phyloP scores from a whole-genome alignment of 1,140 invertebrate genomes.

The Solen grandis region DNA sequence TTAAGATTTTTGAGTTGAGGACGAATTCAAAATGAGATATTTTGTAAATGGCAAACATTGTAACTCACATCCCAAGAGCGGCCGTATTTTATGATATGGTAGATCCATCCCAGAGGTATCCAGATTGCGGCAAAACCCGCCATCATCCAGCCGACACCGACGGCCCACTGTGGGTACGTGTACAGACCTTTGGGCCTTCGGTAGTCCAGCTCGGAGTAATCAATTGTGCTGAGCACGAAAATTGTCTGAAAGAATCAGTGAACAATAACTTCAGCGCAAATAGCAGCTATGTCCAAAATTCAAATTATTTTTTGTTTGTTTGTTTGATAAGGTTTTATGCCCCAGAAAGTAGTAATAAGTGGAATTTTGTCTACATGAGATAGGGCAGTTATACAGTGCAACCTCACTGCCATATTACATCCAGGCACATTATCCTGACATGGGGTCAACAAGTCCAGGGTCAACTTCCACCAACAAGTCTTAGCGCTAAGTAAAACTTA shows the following conservation, averaged over 20 bases:
- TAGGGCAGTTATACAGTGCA: too few relatives aligned
- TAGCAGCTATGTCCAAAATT: too few relatives aligned
- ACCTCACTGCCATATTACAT: too few relatives aligned
- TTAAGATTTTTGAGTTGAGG: background rate
- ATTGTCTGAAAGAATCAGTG: constrained; percentile 53
- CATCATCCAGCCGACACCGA: constrained; percentile 84
- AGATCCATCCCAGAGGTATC: constrained; percentile 83
- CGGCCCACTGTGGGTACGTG: constrained; percentile 84
- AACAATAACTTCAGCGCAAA: too few relatives aligned
- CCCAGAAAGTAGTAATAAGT: too few relatives aligned
- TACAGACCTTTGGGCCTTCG: constrained; percentile 61
- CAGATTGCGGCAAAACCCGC: constrained; percentile 83
- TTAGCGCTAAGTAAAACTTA: too few relatives aligned
- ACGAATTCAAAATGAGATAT: background rate
- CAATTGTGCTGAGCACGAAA: constrained; percentile 84
- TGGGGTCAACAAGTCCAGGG: too few relatives aligned
- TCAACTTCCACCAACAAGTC: too few relatives aligned
- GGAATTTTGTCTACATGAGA: too few relatives aligned
- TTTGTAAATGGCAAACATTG: background rate
- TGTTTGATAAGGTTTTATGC: too few relatives aligned
- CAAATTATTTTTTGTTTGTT: too few relatives aligned
- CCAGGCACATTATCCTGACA: too few relatives aligned
- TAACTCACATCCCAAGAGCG: constrained; percentile 51
- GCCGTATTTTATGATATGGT: constrained; percentile 75
- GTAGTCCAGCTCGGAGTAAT: constrained; percentile 83